These are phyloP conservation scores for Willisornis vidua DNA, from an alignment of 2,113 vertebrate species.

Conservation along the genomic window DNA sequence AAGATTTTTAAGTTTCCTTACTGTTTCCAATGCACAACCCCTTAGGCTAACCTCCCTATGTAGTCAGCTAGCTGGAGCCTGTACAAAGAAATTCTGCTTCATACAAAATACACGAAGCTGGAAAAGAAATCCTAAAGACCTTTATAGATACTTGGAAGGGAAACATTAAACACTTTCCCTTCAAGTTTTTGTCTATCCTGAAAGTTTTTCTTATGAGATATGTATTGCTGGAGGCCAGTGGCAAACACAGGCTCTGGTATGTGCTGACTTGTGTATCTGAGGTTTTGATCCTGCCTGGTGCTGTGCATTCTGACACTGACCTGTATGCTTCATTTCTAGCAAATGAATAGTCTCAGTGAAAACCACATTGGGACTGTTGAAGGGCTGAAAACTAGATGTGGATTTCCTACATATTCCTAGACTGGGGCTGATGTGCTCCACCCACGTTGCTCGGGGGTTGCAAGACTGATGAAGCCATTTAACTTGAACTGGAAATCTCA, in stretches of 20 bases:
- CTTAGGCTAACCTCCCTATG: conserved; percentile 20
- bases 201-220: neutral
- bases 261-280: neutral
- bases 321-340: neutral
- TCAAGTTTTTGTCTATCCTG: neutral
- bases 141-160: neutral
- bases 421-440: neutral
- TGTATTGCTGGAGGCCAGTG: neutral
- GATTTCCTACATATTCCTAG: neutral
- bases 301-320: neutral
- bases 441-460: neutral
- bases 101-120: neutral
- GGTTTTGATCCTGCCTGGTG: neutral
- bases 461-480: neutral
- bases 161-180: neutral
- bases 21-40: conserved; percentile 12
- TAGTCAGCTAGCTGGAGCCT: conserved; percentile 41
- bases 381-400: neutral
- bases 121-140: neutral
- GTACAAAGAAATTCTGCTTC: conserved; percentile 34
- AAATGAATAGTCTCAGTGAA: neutral
- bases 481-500: neutral
- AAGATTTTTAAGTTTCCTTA: conserved; percentile 24
- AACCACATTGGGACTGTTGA: neutral
- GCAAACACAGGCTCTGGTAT: neutral